Conservation (phyloP, 1,140 invertebrate genomes). For the Delia radicum region DNA sequence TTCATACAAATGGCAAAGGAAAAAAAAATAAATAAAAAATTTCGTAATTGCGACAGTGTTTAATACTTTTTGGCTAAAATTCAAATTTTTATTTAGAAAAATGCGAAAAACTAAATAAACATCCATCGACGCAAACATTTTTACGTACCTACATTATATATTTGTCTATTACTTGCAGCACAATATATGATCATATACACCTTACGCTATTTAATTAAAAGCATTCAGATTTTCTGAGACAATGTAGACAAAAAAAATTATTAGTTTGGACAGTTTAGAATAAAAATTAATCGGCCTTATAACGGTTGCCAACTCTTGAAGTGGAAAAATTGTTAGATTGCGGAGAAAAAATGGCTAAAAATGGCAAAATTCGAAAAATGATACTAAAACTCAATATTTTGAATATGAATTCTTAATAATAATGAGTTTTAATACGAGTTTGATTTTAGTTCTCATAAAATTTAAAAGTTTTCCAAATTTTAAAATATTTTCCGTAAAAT, state of each 20-base stretch:
- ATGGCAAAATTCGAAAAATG: too few relatives aligned
- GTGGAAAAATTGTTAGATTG: too few relatives aligned
- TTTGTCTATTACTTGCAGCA: neutral
- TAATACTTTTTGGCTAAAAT: conserved; percentile 11
- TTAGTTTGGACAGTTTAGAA: neutral
- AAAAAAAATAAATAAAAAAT: neutral
- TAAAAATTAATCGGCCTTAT: neutral
- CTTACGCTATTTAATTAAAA: neutral
- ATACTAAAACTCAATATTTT: too few relatives aligned
- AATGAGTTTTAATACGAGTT: too few relatives aligned
- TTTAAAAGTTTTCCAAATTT: too few relatives aligned
- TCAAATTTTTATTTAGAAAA: conserved; percentile 10
- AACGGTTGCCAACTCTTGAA: too few relatives aligned
- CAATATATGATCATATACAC: neutral
- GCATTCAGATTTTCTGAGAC: neutral
- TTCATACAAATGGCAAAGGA: neutral
- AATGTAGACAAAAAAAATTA: neutral
- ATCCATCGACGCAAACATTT: neutral
- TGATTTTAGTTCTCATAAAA: too few relatives aligned
- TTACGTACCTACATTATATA: neutral
- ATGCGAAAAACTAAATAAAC: neutral
- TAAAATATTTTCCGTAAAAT: too few relatives aligned
- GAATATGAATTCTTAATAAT: too few relatives aligned
- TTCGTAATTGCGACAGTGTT: conserved; percentile 10
- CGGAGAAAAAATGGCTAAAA: too few relatives aligned